A percentile compares a stretch with the other conserved stretches of the same genome.
Evolutionary conservation across 35 echinoderm and acorn worm species (phyloP).

Genomic region (Antedon bifida): DNA sequence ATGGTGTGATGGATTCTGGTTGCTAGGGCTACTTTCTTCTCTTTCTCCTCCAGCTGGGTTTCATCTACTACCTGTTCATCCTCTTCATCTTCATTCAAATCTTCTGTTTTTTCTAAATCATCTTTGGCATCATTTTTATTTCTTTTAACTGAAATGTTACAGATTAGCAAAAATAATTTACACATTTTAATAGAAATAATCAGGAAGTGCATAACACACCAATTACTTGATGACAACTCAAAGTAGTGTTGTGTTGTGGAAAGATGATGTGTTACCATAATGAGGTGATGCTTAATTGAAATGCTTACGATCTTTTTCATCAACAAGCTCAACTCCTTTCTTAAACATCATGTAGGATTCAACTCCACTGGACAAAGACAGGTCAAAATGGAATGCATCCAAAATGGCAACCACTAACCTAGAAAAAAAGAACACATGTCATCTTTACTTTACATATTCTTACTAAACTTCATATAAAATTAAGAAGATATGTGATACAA

Average conservation of each 20-base stretch:
- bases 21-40: constrained; percentile 39
- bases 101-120: constrained; percentile 3
- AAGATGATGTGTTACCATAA: too few species aligned
- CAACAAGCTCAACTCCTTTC: background rate
- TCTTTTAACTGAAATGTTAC: too few species aligned
- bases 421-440: constrained; percentile 6
- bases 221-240: background rate
- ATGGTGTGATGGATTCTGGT: constrained; percentile 79
- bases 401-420: constrained; percentile 80
- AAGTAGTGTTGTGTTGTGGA: too few species aligned
- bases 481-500: too few species aligned
- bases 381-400: constrained; percentile 86
- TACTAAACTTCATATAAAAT: too few species aligned
- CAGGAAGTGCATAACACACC: background rate
- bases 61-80: constrained; percentile 4
- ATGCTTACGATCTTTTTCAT: background rate
- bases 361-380: constrained; percentile 42
- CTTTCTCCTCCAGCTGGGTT: background rate
- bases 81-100: background rate
- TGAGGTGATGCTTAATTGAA: too few species aligned
- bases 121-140: constrained; percentile 29
- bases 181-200: background rate
- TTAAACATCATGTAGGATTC: background rate
- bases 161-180: background rate
- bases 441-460: background rate